These are phyloP conservation scores for Sebastes minor DNA, from an alignment of 2,797 vertebrate genomes.

Conservation along the genomic window DNA sequence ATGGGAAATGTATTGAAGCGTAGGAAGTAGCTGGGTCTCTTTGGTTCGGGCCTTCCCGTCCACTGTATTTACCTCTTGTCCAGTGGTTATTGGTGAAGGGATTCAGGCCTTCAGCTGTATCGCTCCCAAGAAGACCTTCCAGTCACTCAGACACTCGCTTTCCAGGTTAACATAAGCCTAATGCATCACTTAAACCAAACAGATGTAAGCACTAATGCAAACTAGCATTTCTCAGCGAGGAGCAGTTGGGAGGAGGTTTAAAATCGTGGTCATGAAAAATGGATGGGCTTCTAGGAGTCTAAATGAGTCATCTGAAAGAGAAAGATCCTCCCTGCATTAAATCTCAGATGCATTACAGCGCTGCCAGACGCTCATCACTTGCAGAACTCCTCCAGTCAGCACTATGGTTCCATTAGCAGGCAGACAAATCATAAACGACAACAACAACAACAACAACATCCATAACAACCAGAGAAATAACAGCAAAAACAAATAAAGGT, in stretches of 20 bases:
- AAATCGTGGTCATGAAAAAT: slow-evolving; percentile 51
- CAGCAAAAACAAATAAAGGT: neutral
- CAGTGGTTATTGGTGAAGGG: neutral
- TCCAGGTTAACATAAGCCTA: slow-evolving; percentile 13
- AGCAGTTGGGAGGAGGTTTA: neutral
- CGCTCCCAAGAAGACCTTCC: neutral
- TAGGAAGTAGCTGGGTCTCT: neutral
- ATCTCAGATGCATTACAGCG: slow-evolving; percentile 41
- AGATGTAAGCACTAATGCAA: slow-evolving; percentile 17
- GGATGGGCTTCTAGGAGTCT: slow-evolving; percentile 26
- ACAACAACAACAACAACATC: neutral
- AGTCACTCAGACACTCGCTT: neutral
- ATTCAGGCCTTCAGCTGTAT: neutral
- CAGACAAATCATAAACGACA: slow-evolving; percentile 20
- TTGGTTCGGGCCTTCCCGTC: neutral
- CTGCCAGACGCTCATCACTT: slow-evolving; percentile 10
- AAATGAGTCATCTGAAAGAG: slow-evolving; percentile 48
- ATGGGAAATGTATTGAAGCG: neutral
- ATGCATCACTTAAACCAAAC: slow-evolving; percentile 11
- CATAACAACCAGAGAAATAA: neutral
- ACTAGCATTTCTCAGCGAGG: slow-evolving; percentile 4
- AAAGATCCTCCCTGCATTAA: slow-evolving; percentile 47
- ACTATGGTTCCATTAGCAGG: slow-evolving; percentile 54
- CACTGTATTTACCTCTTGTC: neutral
- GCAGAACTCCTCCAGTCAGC: slow-evolving; percentile 40